Evolutionary conservation across 2,113 vertebrate species (phyloP).

Genomic region (Polyodon spathula): DNA sequence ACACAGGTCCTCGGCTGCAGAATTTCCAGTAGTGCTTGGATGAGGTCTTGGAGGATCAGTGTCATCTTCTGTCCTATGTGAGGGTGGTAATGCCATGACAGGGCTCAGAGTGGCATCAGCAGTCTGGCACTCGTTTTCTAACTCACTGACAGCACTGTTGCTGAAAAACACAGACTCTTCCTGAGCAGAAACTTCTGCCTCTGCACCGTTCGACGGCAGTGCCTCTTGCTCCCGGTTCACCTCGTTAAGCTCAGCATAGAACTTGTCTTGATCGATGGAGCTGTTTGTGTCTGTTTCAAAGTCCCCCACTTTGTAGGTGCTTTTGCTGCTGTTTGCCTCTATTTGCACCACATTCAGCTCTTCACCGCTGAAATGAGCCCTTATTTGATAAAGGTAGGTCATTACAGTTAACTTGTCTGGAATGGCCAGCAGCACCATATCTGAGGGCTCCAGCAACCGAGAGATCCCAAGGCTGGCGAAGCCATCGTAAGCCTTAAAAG

Average conservation of each 20-base stretch:
- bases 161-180: conserved; percentile 42
- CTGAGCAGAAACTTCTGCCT: conserved; percentile 51
- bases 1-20: conserved; percentile 42
- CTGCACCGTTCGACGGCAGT: conserved; percentile 21
- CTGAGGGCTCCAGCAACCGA: conserved; percentile 86
- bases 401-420: conserved; percentile 97
- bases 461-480: conserved; percentile 95
- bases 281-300: conserved; percentile 93
- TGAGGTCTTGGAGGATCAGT: conserved; percentile 49
- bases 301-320: conserved; percentile 97
- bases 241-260: conserved; percentile 87
- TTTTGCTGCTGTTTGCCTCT: conserved; percentile 92
- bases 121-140: conserved; percentile 48
- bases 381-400: conserved; percentile 98
- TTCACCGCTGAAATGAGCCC: conserved; percentile 92
- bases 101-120: conserved; percentile 51
- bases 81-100: conserved; percentile 44
- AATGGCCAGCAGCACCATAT: conserved; percentile 96
- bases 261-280: conserved; percentile 91
- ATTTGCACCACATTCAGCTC: conserved; percentile 96
- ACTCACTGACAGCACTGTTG: conserved; percentile 44
- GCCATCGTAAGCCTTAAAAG: conserved; percentile 80
- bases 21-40: conserved; percentile 53
- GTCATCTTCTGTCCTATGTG: conserved; percentile 50
- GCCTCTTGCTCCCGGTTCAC: conserved; percentile 54